Evolutionary conservation across 2,888 invertebrate genomes (phyloP).

Genomic region (Apotomis capreana): DNA sequence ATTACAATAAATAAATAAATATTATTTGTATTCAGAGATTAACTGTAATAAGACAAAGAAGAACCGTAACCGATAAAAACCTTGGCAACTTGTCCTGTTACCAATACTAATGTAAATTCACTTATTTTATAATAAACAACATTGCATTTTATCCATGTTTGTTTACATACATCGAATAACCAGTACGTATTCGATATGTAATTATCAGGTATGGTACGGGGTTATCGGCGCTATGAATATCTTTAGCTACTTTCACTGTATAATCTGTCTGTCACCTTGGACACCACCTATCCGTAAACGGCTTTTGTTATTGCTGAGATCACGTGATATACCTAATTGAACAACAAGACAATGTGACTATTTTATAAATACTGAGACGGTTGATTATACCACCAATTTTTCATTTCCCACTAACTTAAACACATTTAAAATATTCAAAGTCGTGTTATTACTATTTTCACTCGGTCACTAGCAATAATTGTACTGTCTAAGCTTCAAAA

Average conservation of each 20-base stretch:
- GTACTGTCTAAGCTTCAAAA: too few species aligned
- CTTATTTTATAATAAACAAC: slow-evolving; percentile 17
- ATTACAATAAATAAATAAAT: too few species aligned
- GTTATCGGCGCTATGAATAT: slow-evolving; percentile 52
- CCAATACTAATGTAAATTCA: slow-evolving; percentile 1
- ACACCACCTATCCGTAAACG: slow-evolving; percentile 52
- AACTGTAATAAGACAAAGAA: slow-evolving; percentile 1
- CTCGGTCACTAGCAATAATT: too few species aligned
- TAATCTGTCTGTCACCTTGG: slow-evolving; percentile 56
- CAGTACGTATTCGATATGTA: neutral
- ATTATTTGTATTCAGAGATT: neutral
- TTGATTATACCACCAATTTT: too few species aligned
- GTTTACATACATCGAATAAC: slow-evolving; percentile 21
- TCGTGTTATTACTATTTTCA: too few species aligned
- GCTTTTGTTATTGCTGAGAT: slow-evolving; percentile 53
- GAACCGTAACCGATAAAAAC: neutral
- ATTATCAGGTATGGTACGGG: slow-evolving; percentile 38
- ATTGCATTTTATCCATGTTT: slow-evolving; percentile 11
- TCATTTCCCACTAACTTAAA: too few species aligned
- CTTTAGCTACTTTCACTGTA: slow-evolving; percentile 52
- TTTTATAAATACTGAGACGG: neutral
- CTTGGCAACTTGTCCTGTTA: slow-evolving; percentile 6
- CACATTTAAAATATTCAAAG: too few species aligned
- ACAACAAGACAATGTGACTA: slow-evolving; percentile 10
- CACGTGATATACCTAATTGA: slow-evolving; percentile 51